Conservation (phyloP, 2,888 invertebrate genomes). For the Plutella xylostella region DNA sequence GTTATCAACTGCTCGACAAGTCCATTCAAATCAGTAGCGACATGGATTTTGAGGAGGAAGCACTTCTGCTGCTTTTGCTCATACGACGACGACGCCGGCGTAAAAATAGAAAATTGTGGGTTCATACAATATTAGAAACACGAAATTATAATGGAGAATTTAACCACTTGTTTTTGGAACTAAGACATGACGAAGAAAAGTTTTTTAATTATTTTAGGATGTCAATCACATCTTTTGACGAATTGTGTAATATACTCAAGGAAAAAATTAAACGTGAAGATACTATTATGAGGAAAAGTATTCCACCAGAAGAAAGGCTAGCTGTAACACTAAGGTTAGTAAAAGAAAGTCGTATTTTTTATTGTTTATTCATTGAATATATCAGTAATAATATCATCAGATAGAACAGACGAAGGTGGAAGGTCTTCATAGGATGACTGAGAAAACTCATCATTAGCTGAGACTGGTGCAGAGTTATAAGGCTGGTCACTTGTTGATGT, state of each 20-base stretch:
- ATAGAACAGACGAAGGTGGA: conserved; percentile 18
- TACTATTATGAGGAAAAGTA: conserved; percentile 1
- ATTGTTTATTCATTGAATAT: conserved; percentile 20
- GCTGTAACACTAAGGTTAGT: conserved; percentile 18
- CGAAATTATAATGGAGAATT: conserved; percentile 8
- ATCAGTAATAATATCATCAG: conserved; percentile 16
- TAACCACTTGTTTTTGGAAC: conserved; percentile 19
- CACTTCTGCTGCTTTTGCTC: not conserved
- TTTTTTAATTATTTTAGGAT: conserved; percentile 20
- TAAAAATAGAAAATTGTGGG: not conserved
- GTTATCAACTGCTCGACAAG: too few species aligned
- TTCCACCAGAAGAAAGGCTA: conserved; percentile 10
- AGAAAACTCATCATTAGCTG: not conserved
- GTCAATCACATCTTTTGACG: conserved; percentile 18
- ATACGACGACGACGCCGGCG: not conserved
- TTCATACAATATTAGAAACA: not conserved
- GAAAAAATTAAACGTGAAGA: conserved; percentile 9
- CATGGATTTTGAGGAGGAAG: not conserved
- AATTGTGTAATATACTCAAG: conserved; percentile 16
- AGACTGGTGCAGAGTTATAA: conserved; percentile 9
- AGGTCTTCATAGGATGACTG: conserved; percentile 15
- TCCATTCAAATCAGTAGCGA: too few species aligned
- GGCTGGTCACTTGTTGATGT: conserved; percentile 11
- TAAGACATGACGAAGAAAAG: conserved; percentile 18
- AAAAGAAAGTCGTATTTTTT: conserved; percentile 16